These are phyloP conservation scores for Galerucella calmariensis DNA, from an alignment of 2,888 invertebrate genomes.

Conservation along the genomic window DNA sequence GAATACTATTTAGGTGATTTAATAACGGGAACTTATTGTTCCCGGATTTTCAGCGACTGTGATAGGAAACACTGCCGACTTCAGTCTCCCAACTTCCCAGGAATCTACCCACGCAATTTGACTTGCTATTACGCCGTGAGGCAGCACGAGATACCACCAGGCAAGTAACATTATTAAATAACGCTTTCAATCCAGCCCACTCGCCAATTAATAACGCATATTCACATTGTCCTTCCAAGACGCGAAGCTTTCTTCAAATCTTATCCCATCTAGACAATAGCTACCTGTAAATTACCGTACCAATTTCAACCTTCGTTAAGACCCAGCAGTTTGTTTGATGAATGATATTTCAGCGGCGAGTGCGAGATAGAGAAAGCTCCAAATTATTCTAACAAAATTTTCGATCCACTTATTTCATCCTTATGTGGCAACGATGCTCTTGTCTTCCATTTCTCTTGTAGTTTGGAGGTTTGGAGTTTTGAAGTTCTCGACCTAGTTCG, in stretches of 20 bases:
- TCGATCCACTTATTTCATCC: background rate
- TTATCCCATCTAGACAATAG: too few species aligned
- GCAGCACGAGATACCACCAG: conserved; percentile 85
- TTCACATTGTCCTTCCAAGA: too few species aligned
- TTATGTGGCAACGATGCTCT: background rate
- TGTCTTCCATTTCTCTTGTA: background rate
- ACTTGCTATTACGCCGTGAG: conserved; percentile 94
- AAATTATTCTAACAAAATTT: background rate
- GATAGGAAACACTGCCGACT: conserved; percentile 89
- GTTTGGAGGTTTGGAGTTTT: background rate
- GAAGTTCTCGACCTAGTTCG: background rate
- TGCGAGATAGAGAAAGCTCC: background rate
- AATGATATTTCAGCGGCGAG: too few species aligned
- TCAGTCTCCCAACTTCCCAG: conserved; percentile 93
- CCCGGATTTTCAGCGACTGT: conserved; percentile 91
- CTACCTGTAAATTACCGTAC: too few species aligned
- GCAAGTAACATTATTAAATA: conserved; percentile 57
- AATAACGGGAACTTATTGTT: conserved; percentile 92
- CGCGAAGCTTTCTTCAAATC: too few species aligned
- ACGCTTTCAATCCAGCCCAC: too few species aligned
- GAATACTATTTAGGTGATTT: conserved; percentile 86
- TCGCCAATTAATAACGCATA: too few species aligned
- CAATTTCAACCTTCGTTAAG: too few species aligned
- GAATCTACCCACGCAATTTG: conserved; percentile 91
- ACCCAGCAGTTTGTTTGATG: too few species aligned